phyloP scores from a whole-genome alignment of 2,888 invertebrate genomes.

The Oscheius onirici region DNA sequence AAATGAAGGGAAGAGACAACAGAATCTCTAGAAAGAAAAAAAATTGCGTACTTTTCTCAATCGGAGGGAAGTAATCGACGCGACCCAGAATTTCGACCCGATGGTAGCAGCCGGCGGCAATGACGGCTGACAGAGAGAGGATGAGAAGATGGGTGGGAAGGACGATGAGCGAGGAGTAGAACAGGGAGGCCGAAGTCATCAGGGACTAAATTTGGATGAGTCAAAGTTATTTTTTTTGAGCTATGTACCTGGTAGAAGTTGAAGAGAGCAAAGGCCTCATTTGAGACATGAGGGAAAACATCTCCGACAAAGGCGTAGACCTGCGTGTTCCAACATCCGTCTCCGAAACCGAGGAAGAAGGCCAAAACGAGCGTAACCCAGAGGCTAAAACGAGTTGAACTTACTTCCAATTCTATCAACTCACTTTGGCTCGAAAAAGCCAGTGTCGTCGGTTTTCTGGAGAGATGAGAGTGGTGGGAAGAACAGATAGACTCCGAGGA shows the following conservation, averaged over 20 bases:
- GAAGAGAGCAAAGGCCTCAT: slow-evolving; percentile 95
- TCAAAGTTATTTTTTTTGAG: no score
- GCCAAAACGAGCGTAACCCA: slow-evolving; percentile 86
- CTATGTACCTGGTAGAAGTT: slow-evolving; percentile 86
- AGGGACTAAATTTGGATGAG: slow-evolving; percentile 19
- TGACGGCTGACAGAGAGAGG: slow-evolving; percentile 16
- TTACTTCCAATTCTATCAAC: background rate
- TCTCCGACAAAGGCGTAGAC: slow-evolving; percentile 87
- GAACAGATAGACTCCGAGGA: slow-evolving; percentile 52
- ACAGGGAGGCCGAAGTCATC: slow-evolving; percentile 22
- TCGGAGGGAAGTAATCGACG: slow-evolving; percentile 14
- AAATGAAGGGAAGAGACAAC: background rate
- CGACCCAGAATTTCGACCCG: slow-evolving; percentile 24
- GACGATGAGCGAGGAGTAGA: slow-evolving; percentile 23
- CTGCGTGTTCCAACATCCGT: slow-evolving; percentile 91
- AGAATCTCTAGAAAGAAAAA: background rate
- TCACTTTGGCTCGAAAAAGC: slow-evolving; percentile 71
- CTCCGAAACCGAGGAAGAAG: slow-evolving; percentile 91
- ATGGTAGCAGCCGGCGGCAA: slow-evolving; percentile 15
- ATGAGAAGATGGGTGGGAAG: slow-evolving; percentile 31
- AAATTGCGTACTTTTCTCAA: slow-evolving; percentile 22
- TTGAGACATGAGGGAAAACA: slow-evolving; percentile 83
- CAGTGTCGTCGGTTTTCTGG: slow-evolving; percentile 75
- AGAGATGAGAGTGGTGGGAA: slow-evolving; percentile 79
- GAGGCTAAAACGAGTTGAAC: slow-evolving; percentile 72